These are phyloP conservation scores for Amiota mariae DNA, from an alignment of 2,888 invertebrate species.

Conservation along the genomic window DNA sequence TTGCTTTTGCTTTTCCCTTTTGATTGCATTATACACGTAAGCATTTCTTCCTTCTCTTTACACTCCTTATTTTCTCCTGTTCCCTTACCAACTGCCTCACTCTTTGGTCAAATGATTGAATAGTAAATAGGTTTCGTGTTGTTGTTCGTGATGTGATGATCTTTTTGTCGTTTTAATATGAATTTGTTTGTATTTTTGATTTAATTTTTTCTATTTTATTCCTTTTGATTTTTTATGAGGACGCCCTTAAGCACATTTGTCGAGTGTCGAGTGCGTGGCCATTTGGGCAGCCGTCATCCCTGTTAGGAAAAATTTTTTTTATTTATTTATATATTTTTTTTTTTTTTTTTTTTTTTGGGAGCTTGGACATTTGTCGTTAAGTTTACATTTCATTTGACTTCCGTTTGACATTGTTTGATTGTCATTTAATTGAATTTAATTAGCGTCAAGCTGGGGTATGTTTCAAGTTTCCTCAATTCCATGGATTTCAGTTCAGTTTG, in stretches of 20 bases:
- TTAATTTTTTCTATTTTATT: background rate
- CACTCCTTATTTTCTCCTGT: no score
- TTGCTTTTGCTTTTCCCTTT: slow-evolving; percentile 27
- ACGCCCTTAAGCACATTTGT: background rate
- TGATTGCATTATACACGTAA: slow-evolving; percentile 57
- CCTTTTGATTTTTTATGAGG: background rate
- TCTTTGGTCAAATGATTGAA: no score
- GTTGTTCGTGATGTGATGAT: no score
- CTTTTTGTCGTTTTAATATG: background rate
- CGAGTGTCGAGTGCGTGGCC: background rate
- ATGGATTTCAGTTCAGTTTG: no score
- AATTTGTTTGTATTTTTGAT: background rate
- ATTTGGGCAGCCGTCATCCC: background rate
- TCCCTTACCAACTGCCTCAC: slow-evolving; percentile 23
- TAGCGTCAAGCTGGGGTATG: slow-evolving; percentile 55
- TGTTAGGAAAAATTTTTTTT: background rate
- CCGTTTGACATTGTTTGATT: slow-evolving; percentile 72
- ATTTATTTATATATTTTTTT: slow-evolving; percentile 1
- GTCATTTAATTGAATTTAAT: slow-evolving; percentile 73
- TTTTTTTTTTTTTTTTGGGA: slow-evolving; percentile 21
- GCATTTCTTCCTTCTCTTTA: slow-evolving; percentile 34
- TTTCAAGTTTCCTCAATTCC: slow-evolving; percentile 20
- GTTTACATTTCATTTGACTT: slow-evolving; percentile 57
- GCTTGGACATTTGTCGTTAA: slow-evolving; percentile 47
- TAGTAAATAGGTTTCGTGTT: no score